A percentile compares a stretch with the other conserved stretches of the same genome.
Conservation (phyloP, 2,113 vertebrate species). For the Danionella cerebrum region DNA sequence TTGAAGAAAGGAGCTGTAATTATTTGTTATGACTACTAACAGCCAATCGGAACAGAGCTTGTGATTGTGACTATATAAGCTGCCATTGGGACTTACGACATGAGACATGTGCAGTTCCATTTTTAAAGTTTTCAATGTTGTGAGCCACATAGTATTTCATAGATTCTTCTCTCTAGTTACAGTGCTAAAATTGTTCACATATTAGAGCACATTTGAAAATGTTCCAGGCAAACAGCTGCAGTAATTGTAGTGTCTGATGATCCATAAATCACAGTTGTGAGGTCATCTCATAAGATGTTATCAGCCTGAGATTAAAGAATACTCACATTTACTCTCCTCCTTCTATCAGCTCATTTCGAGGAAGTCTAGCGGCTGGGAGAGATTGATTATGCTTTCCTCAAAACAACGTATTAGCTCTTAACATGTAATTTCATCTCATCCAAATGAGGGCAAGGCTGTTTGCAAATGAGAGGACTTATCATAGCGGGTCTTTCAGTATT, state of each 20-base stretch:
- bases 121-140: neutral
- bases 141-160: conserved; percentile 21
- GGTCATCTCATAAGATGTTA: conserved; percentile 68
- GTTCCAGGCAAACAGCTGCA: conserved; percentile 64
- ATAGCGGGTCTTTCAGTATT: neutral
- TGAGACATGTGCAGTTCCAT: neutral
- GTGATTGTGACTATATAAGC: no score
- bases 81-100: no score
- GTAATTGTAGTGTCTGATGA: conserved; percentile 64
- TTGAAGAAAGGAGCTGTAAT: no score
- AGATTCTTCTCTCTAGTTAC: conserved; percentile 56
- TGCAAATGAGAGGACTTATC: neutral
- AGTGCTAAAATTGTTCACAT: conserved; percentile 50
- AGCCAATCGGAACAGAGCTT: neutral
- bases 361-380: conserved; percentile 54
- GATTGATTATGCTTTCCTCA: conserved; percentile 67
- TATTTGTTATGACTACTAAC: no score
- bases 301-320: conserved; percentile 51
- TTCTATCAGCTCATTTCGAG: conserved; percentile 59
- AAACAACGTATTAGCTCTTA: conserved; percentile 67
- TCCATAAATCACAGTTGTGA: conserved; percentile 71
- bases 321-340: conserved; percentile 49
- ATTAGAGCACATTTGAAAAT: conserved; percentile 62
- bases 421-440: conserved; percentile 48
- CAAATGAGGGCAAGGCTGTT: conserved; percentile 19